Base-by-base conservation (phyloP, 1,140 invertebrate genomes). In the Pantala flavescens region DNA sequence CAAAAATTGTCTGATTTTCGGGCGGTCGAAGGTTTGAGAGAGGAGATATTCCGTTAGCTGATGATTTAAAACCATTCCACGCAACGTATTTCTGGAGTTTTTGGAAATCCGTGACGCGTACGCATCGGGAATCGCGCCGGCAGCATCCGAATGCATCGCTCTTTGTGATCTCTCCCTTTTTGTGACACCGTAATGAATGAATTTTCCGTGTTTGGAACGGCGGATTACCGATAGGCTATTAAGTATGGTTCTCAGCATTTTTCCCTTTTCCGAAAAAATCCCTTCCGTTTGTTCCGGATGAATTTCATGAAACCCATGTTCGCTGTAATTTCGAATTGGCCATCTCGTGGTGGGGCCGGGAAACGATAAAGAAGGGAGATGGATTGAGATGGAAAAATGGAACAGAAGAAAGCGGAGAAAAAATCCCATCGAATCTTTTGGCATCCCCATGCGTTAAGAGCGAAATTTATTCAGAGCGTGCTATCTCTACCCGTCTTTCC, bases 281-380 rank as follows among this genome's bases (percentile, higher is more conserved):
- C n/a, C 5, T 1, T 12, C 49, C 49, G 49, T 63, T 63, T 63
- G 49, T 63, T 63, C 49, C 49, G 12, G 49, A 63, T 63, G 49
- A 63, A 63, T 63, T 63, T 63, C 49, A 63, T 63, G 49, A 63
- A 63, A 63, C 49, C 49, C 49, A 63, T 63, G 49, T 63, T 63
- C 49, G 49, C 49, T 12, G 49, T 63, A 63, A 63, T 63, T 63
- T 21, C 49, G 12, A 63, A 63, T 12, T 63, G 16, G 5, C 49
- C 49, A 21, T 16, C 1, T 5, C 49, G 49, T 5, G 49, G 49
- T 16, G 49, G 49, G 1, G 49, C 3, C n/a, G 49, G 49, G 49
- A 21, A 21, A 63, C 14, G 16, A 21, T 3, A 63, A 63, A 21
- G 49, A 63, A 21, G 49, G 49, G 49, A 63, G 49, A 63, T 63